Evolutionary conservation across 2,797 vertebrate genomes (phyloP).

Genomic region (Rhabdomys pumilio): DNA sequence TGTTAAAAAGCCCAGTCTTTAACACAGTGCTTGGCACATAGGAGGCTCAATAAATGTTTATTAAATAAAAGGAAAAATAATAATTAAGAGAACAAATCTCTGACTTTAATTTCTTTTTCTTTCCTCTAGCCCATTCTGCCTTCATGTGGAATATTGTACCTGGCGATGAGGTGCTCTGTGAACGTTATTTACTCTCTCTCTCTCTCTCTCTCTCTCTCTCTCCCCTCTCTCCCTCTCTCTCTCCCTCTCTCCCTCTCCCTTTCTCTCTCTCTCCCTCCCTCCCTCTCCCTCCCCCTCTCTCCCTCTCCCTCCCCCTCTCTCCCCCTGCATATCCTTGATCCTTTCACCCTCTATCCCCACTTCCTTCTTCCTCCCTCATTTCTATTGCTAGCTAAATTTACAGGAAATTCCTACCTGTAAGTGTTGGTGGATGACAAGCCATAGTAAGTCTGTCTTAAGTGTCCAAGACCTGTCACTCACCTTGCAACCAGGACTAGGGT

Average conservation of each 20-base stretch:
- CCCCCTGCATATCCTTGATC: background rate
- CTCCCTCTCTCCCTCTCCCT: too few species aligned
- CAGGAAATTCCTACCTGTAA: background rate
- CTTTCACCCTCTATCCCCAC: background rate
- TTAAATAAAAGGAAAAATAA: constrained; percentile 24
- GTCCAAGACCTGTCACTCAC: background rate
- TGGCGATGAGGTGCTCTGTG: background rate
- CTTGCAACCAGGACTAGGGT: background rate
- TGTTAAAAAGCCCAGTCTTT: background rate
- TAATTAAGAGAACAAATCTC: background rate
- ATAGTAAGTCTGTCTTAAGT: background rate
- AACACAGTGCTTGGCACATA: background rate
- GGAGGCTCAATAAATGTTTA: background rate
- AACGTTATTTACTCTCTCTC: background rate
- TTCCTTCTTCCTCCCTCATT: background rate
- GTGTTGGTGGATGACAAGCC: background rate
- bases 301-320: too few species aligned
- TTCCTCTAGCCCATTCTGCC: background rate
- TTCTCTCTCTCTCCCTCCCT: too few species aligned
- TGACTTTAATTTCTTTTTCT: background rate
- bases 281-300: too few species aligned
- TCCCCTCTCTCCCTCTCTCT: too few species aligned
- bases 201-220: background rate
- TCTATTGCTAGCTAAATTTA: background rate
- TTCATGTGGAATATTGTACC: background rate